phyloP scores from a whole-genome alignment of 2,888 invertebrate genomes.

The Macaria liturata region DNA sequence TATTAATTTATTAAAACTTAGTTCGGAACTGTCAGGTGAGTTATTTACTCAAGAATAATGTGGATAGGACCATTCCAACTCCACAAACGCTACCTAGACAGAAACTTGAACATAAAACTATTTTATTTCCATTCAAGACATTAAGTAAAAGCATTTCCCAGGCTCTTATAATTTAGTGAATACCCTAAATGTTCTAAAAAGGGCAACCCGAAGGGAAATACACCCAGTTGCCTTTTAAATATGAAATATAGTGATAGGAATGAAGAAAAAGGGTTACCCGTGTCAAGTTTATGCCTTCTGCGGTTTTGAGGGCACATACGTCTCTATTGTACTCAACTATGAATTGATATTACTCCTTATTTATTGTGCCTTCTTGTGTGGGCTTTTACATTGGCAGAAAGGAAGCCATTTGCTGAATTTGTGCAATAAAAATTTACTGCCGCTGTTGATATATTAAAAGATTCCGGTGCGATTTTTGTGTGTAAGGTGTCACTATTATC shows the following conservation, averaged over 20 bases:
- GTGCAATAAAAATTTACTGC: conserved; percentile 14
- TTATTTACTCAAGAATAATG: too few species aligned
- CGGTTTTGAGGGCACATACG: conserved; percentile 48
- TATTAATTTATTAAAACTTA: too few species aligned
- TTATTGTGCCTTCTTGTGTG: conserved; percentile 39
- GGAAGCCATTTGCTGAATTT: conserved; percentile 11
- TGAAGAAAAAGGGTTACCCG: conserved; percentile 76
- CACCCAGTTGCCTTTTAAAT: conserved; percentile 75
- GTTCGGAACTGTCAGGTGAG: too few species aligned
- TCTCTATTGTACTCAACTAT: conserved; percentile 70
- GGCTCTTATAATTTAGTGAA: conserved; percentile 10
- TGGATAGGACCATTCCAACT: too few species aligned
- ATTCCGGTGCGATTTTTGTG: too few species aligned
- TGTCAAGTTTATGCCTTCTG: conserved; percentile 60
- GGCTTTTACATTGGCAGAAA: conserved; percentile 23
- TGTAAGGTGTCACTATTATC: too few species aligned
- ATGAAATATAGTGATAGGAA: conserved; percentile 69
- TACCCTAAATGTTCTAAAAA: conserved; percentile 26
- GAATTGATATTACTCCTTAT: conserved; percentile 61
- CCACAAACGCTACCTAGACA: too few species aligned
- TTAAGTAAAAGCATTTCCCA: background rate
- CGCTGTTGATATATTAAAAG: conserved; percentile 5
- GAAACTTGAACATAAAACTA: too few species aligned
- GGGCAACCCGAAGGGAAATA: conserved; percentile 58
- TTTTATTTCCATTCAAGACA: too few species aligned